Conservation (phyloP, 1,140 invertebrate genomes). For the Megathymus violae region DNA sequence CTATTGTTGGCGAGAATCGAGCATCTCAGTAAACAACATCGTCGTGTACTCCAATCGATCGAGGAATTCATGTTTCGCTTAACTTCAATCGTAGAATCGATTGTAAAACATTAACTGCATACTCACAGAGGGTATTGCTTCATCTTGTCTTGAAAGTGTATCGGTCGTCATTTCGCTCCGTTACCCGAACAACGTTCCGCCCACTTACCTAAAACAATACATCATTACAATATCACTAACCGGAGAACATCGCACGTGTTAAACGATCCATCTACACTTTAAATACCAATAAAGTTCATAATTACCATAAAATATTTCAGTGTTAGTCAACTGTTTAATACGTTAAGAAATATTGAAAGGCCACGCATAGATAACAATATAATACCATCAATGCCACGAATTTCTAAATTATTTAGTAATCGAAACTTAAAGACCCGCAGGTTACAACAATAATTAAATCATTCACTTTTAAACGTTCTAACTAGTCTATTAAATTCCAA, state of each 20-base stretch:
- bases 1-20: conserved; percentile 55
- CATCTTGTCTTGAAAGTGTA: conserved; percentile 63
- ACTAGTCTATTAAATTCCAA: conserved; percentile 57
- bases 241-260: conserved; percentile 49
- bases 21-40: conserved; percentile 51
- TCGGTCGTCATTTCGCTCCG: conserved; percentile 57
- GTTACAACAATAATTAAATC: conserved; percentile 58
- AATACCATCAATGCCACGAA: background rate
- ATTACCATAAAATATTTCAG: conserved; percentile 27
- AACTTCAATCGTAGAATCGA: conserved; percentile 45
- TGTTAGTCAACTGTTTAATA: conserved; percentile 6
- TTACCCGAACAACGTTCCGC: conserved; percentile 59
- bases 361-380: background rate
- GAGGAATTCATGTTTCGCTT: conserved; percentile 43
- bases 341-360: background rate
- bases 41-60: conserved; percentile 9
- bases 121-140: conserved; percentile 60
- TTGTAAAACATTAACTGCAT: conserved; percentile 55
- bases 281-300: conserved; percentile 28
- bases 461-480: conserved; percentile 45
- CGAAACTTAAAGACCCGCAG: conserved; percentile 37
- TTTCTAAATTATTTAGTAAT: conserved; percentile 27
- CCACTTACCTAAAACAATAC: conserved; percentile 82
- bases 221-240: conserved; percentile 79
- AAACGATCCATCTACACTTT: conserved; percentile 41